These are phyloP conservation scores for Sorex araneus DNA, from an alignment of 2,113 vertebrate genomes.

Conservation along the genomic window DNA sequence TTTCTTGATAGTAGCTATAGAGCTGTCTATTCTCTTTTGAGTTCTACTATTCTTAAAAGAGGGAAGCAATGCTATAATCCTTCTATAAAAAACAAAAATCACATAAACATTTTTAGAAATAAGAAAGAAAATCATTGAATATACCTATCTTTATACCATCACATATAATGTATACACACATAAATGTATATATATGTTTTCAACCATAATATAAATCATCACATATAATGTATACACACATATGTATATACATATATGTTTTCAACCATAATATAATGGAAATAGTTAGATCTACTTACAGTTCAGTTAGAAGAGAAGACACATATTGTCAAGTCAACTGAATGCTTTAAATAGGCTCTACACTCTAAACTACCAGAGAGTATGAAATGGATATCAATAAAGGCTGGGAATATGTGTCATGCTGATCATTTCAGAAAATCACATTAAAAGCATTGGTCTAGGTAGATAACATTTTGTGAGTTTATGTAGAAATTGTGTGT, in stretches of 20 bases:
- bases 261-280: neutral
- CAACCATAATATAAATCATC: neutral
- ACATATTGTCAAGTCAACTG: neutral
- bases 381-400: neutral
- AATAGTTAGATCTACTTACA: neutral
- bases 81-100: constrained; percentile 18
- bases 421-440: neutral
- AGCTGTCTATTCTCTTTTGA: neutral
- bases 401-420: neutral
- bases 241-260: neutral
- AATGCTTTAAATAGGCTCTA: neutral
- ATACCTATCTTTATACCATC: too few species aligned
- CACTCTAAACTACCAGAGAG: neutral
- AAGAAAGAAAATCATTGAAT: neutral
- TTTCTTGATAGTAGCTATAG: constrained; percentile 1
- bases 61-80: neutral
- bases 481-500: constrained; percentile 14
- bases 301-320: neutral
- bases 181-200: neutral
- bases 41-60: neutral
- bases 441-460: neutral
- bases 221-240: too few species aligned
- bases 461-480: neutral
- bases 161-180: too few species aligned
- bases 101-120: neutral